Percentiles rank a stretch among this genome's conserved stretches.
These are phyloP conservation scores for Anniella stebbinsi DNA, from an alignment of 2,797 vertebrate species.

Conservation along the genomic window DNA sequence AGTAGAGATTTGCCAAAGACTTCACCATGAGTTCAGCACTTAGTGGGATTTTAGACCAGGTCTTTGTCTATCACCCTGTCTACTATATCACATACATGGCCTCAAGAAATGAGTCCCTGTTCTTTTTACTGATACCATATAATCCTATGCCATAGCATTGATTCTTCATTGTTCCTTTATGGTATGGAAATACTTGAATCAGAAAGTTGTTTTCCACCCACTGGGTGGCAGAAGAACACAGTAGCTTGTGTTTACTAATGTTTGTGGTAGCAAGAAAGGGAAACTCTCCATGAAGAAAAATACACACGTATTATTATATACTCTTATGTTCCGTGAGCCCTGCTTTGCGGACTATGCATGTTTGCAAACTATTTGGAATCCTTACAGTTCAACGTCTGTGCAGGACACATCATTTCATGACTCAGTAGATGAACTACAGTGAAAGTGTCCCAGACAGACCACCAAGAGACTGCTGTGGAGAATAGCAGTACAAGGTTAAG, in stretches of 20 bases:
- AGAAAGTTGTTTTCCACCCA: background rate
- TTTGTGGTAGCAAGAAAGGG: background rate
- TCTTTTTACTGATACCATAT: background rate
- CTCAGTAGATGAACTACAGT: slow-evolving; percentile 46
- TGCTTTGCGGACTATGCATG: background rate
- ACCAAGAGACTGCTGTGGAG: fast-evolving
- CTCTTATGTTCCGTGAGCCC: background rate
- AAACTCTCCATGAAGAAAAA: slow-evolving; percentile 6
- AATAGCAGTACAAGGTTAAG: background rate
- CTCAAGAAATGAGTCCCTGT: background rate
- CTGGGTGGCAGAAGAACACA: background rate
- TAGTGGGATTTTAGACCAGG: background rate
- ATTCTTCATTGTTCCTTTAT: background rate
- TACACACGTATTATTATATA: background rate
- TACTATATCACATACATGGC: background rate
- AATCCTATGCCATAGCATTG: fast-evolving
- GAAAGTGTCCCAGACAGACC: slow-evolving; percentile 29
- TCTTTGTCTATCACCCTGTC: too few relatives aligned
- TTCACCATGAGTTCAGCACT: background rate
- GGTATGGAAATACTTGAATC: background rate
- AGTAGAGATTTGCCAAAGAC: background rate
- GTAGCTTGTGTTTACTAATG: background rate
- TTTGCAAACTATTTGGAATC: slow-evolving; percentile 29
- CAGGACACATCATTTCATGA: slow-evolving; percentile 26
- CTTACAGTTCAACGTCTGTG: slow-evolving; percentile 21